A percentile compares a stretch with the other conserved stretches of the same genome.
phyloP scores from a whole-genome alignment of 2,888 invertebrate genomes.

The Sialis lutaria region DNA sequence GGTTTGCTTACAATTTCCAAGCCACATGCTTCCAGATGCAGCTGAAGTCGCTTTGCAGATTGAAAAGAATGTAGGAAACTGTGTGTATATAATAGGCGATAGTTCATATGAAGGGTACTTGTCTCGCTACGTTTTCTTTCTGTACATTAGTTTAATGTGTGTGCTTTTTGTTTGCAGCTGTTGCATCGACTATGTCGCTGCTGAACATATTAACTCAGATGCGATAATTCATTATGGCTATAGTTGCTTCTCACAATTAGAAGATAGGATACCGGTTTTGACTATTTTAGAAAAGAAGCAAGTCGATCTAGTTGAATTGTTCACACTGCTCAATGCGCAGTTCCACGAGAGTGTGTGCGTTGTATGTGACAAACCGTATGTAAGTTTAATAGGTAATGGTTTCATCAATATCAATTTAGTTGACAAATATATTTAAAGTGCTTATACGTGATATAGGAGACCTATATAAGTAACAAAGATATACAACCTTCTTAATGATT shows the following conservation, averaged over 20 bases:
- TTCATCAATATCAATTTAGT: neutral
- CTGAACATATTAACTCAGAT: constrained; percentile 73
- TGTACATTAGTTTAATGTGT: neutral
- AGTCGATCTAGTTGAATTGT: constrained; percentile 32
- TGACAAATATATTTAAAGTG: neutral
- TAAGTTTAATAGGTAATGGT: constrained; percentile 35
- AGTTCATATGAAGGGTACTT: constrained; percentile 68
- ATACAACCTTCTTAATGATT: no score
- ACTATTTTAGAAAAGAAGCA: constrained; percentile 48
- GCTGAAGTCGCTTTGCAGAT: constrained; percentile 40
- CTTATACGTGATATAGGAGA: no score
- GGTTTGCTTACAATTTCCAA: constrained; percentile 88
- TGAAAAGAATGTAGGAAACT: constrained; percentile 30
- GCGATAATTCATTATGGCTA: constrained; percentile 83
- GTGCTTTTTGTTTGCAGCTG: constrained; percentile 40
- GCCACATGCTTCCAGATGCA: constrained; percentile 53
- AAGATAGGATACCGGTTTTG: constrained; percentile 52
- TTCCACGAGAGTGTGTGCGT: constrained; percentile 30
- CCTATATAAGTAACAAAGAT: neutral
- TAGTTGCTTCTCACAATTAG: constrained; percentile 63
- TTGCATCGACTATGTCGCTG: constrained; percentile 79
- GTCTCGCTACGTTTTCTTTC: no score
- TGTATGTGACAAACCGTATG: constrained; percentile 50
- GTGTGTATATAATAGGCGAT: constrained; percentile 72
- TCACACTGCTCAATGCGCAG: constrained; percentile 18